phyloP scores from a whole-genome alignment of 2,888 invertebrate species.

The Philhelius pedissequus region DNA sequence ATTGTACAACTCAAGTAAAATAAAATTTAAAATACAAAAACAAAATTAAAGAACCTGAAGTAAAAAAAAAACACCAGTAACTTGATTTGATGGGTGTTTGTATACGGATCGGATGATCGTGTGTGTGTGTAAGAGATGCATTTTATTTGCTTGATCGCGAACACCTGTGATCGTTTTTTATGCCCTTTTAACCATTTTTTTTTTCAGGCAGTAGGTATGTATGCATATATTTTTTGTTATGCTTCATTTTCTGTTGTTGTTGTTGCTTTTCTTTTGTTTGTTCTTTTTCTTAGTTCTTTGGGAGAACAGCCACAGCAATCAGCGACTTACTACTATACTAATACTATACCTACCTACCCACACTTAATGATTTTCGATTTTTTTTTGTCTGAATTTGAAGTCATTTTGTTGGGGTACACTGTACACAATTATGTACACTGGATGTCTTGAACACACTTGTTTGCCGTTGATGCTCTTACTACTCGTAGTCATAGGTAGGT shows the following conservation, averaged over 20 bases:
- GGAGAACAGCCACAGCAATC: slow-evolving; percentile 62
- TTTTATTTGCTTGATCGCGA: slow-evolving; percentile 70
- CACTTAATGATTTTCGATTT: slow-evolving; percentile 63
- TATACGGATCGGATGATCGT: slow-evolving; percentile 35
- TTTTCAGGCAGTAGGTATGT: background rate
- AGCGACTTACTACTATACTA: no score
- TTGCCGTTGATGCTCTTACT: background rate
- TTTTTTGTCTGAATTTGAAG: slow-evolving; percentile 30
- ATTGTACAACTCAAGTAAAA: slow-evolving; percentile 7
- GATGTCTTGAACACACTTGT: slow-evolving; percentile 25
- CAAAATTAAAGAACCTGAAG: slow-evolving; percentile 15
- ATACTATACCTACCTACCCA: no score
- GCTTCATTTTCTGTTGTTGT: slow-evolving; percentile 15
- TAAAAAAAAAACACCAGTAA: slow-evolving; percentile 43
- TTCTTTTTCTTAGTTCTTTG: slow-evolving; percentile 58
- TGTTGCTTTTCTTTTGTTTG: slow-evolving; percentile 67
- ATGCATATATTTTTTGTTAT: slow-evolving; percentile 29
- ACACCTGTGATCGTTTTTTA: slow-evolving; percentile 72
- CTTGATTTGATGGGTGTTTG: slow-evolving; percentile 68
- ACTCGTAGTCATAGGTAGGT: background rate
- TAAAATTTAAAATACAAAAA: slow-evolving; percentile 20
- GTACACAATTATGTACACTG: background rate
- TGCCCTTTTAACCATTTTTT: slow-evolving; percentile 65
- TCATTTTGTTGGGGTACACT: slow-evolving; percentile 22
- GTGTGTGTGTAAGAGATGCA: slow-evolving; percentile 19